phyloP scores from a whole-genome alignment of 1,140 invertebrate species.

The Papilio xuthus region DNA sequence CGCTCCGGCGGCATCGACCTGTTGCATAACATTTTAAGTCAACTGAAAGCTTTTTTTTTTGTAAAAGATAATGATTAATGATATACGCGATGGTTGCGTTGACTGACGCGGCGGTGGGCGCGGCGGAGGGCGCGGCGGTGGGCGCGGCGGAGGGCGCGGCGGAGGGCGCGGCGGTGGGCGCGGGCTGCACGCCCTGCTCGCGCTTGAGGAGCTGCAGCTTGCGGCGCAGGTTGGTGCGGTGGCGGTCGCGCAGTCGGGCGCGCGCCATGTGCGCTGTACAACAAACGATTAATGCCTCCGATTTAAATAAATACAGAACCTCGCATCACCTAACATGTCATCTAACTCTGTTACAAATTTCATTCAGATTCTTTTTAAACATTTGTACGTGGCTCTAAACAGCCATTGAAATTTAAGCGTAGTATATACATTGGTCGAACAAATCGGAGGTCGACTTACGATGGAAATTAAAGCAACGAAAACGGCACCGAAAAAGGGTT shows the following conservation, averaged over 20 bases:
- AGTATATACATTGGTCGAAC: too few species aligned
- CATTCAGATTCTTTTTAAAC: background rate
- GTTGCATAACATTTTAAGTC: background rate
- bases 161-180: slow-evolving; percentile 42
- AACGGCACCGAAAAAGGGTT: too few species aligned
- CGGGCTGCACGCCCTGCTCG: slow-evolving; percentile 87
- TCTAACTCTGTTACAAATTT: background rate
- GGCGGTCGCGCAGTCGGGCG: slow-evolving; percentile 94
- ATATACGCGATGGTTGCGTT: background rate
- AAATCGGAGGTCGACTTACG: too few species aligned
- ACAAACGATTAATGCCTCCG: too few species aligned
- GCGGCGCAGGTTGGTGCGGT: slow-evolving; percentile 94
- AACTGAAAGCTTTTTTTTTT: background rate
- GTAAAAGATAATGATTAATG: background rate
- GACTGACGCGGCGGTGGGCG: background rate
- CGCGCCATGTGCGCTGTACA: slow-evolving; percentile 94
- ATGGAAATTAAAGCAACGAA: too few species aligned
- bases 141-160: slow-evolving; percentile 44
- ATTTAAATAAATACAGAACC: background rate
- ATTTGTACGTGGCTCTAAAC: too few species aligned
- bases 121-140: slow-evolving; percentile 15
- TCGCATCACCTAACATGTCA: too few species aligned
- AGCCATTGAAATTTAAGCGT: too few species aligned
- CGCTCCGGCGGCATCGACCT: background rate
- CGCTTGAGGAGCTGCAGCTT: slow-evolving; percentile 96